phyloP scores from a whole-genome alignment of 2,113 vertebrate genomes.

The Kobus ellipsiprymnus region DNA sequence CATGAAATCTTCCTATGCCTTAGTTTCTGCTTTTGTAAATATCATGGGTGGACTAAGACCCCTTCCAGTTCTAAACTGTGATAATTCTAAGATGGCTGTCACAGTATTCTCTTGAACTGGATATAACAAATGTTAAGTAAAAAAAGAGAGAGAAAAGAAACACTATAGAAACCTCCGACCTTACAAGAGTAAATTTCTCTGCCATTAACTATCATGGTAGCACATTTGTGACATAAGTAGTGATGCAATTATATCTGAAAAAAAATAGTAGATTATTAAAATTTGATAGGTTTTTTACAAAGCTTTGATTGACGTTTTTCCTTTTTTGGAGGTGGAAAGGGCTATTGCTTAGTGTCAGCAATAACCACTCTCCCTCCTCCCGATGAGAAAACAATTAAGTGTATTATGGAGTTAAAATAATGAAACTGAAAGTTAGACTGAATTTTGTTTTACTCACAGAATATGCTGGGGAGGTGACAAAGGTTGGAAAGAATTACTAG shows the following conservation, averaged over 20 bases:
- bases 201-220: neutral
- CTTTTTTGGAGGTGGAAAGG: neutral
- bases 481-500: slow-evolving; percentile 35
- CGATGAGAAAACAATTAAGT: neutral
- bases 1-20: neutral
- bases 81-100: slow-evolving; percentile 63
- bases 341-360: slow-evolving; percentile 4
- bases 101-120: slow-evolving; percentile 34
- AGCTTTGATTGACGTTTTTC: neutral
- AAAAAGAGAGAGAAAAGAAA: neutral
- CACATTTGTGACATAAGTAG: neutral
- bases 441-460: slow-evolving; percentile 35
- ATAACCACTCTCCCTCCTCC: neutral
- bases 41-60: neutral
- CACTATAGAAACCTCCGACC: neutral
- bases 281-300: neutral
- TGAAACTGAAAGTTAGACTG: slow-evolving; percentile 52
- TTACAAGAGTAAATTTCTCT: neutral
- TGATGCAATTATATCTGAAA: neutral
- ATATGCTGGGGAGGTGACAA: slow-evolving; percentile 6
- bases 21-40: slow-evolving; percentile 43
- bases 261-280: slow-evolving; percentile 38
- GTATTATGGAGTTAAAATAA: slow-evolving; percentile 16
- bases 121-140: slow-evolving; percentile 23
- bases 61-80: slow-evolving; percentile 48